Base-by-base conservation (phyloP, 2,888 invertebrate genomes). In the Endomychus coccineus region DNA sequence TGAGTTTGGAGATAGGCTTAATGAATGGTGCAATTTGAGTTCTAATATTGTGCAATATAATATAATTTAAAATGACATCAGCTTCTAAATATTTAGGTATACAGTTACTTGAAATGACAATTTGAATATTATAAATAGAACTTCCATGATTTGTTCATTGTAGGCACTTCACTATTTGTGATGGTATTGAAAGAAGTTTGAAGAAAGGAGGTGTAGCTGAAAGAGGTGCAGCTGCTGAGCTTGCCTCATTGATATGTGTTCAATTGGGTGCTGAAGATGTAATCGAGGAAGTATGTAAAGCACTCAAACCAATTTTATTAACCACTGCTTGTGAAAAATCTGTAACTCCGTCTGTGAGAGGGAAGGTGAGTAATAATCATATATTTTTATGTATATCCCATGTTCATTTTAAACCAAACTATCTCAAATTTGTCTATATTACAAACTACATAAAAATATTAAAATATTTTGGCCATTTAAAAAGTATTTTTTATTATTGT, bases 171-270 rank as follows among this genome's bases (percentile, higher is more conserved):
- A 88, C 88, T 1, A 70, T 96, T 12, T 76, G 83, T 17, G 94
- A 95, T 62, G 76, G 83, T 42, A 71, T 92, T 34, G 82, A 90
- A 54, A 75, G 81, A 27, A 80, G 88, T 35, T 66, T 96, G 56
- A 80, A 85, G 43, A 81, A 88, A 36, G 92, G 94, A 0, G 78
- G 82, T 24, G 83, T 83, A 2, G 78, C 77, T 1, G 96, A 96
- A 65, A 83, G 83, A 57, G 76, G 76, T 1, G 78, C 82, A 10
- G 92, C 91, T 0, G 90, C 91, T 0, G 78, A 79, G 31, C 66
- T 94, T 27, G 82, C 85, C 1, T 80, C 86, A 0, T 62, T 94
- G 13, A 63, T 95, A 1, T 83, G 89, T 42, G 69, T 94, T 4
- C 95, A 95, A 67, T 71, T 94, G 42, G 85, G 85, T 17, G 71